A percentile compares a stretch with the other conserved stretches of the same genome.
Conservation (phyloP, 2,888 invertebrate genomes). For the Ochropleura plecta region DNA sequence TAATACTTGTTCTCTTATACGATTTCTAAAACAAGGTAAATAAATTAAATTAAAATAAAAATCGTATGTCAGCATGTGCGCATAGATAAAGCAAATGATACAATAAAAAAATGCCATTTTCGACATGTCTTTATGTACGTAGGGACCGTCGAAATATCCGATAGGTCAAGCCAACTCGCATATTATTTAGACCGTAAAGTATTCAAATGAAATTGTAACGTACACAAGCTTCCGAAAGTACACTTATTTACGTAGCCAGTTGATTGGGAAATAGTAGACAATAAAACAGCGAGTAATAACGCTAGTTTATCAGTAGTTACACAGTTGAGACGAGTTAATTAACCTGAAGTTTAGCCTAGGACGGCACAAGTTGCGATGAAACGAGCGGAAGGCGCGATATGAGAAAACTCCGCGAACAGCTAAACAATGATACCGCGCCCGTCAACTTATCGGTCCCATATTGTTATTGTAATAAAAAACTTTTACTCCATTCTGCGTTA, state of each 20-base stretch:
- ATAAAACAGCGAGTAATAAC: conserved; percentile 74
- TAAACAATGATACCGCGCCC: conserved; percentile 75
- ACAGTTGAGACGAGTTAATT: conserved; percentile 82
- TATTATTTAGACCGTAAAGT: neutral
- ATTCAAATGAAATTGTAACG: neutral
- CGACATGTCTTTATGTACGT: too few species aligned
- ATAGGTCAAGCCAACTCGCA: neutral
- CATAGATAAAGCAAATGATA: too few species aligned
- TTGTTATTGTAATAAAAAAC: conserved; percentile 81
- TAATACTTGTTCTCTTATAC: too few species aligned
- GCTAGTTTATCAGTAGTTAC: conserved; percentile 78
- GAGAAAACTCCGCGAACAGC: conserved; percentile 80
- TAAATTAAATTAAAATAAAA: too few species aligned
- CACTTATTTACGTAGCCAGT: conserved; percentile 16
- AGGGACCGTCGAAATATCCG: neutral
- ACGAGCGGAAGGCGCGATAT: conserved; percentile 79
- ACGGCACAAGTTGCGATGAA: conserved; percentile 74
- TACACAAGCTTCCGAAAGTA: conserved; percentile 17
- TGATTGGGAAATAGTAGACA: conserved; percentile 58
- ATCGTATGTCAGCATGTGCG: too few species aligned
- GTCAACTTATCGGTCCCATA: conserved; percentile 76
- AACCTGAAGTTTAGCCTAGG: conserved; percentile 81
- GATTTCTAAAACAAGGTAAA: too few species aligned
- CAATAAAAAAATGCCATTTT: too few species aligned
- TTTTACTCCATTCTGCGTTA: conserved; percentile 69